Base-by-base conservation (phyloP, 2,113 vertebrate species). In the Connochaetes taurinus region DNA sequence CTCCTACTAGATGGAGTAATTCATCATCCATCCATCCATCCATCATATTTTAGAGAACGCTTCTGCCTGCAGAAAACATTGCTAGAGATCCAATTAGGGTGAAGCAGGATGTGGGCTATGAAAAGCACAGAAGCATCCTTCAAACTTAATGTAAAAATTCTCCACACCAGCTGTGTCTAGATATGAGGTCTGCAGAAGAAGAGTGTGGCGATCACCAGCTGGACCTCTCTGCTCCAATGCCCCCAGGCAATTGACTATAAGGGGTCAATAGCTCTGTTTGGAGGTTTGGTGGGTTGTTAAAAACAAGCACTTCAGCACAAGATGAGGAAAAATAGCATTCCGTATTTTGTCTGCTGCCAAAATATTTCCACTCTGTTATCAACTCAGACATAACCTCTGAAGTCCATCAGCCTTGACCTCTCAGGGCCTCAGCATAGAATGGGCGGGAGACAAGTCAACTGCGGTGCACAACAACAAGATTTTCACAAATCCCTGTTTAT, bases 1-100 rank as follows among this genome's bases (percentile, higher is more conserved):
- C 88, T 86, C 55, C 91, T n/a, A 4, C 27, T 27, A 76, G 23
- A 14, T 76, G 36, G 40, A 43, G 14, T 47, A 86, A 95, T 91
- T 93, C 9, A 52, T 62, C 74, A 25, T 21, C 91, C 14, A 52
- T 60, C 62, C 15, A 5, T 71, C 86, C 55, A 86, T 21, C 50
- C 33, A 55, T 55, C 60, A 60, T n/a, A 78, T 85, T 97, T 55
- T 82, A 86, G 81, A 96, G 57, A 76, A 57, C 11, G 2, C 11
- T 36, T 85, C 64, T 94, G 29, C 93, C 52, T 85, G 62, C 50
- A 45, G 40, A 97, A 95, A 97, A 58, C 58, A 89, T 76, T 90
- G 94, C 43, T 40, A 31, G 90, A 96, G 74, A 67, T 50, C 40
- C 91, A 94, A 33, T 87, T 92, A 71, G 17, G 14, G 81, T 45